Base-by-base conservation (phyloP, 2,888 invertebrate species). In the Plemyria rubiginata region DNA sequence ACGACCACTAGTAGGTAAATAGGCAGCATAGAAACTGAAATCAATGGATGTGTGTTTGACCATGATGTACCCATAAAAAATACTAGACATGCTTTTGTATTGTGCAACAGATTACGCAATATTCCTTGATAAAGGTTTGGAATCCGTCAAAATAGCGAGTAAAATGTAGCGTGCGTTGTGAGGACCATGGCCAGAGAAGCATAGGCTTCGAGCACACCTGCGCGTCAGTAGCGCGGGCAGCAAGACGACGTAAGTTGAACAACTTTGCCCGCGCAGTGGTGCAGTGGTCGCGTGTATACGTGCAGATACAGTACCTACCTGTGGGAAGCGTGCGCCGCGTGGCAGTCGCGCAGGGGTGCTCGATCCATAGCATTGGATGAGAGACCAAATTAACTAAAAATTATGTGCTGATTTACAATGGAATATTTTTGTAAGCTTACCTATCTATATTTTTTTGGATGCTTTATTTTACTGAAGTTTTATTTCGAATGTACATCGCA, bases 391-490 rank as follows among this genome's bases (percentile, higher is more conserved):
- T 8, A 54, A 65, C 45, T 52, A 13, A 16, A 64, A 70, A 72
- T 75, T 70, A 70, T 75, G 73, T 66, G 54, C 60, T 57, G 43
- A 49, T 54, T 22, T 22, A 22, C 22, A 40, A 73, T 68, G 59
- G 48, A 54, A 49, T 38, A 36, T 48, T 66, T 80, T 78, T 74
- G 60, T 73, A 74, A 71, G 59, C 59, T 74, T 22, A 22, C 3
- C n/a, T n/a, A n/a, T n/a, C n/a, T 22, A 22, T 22, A 22, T 73
- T 78, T 74, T 74, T 82, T 82, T 79, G 54, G 67, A 79, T 74
- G 71, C 74, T 73, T 72, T 75, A 72, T 70, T 72, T 67, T 77
- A 74, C 75, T 78, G 74, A 77, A 74, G 59, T 65, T 72, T 71
- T 71, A 73, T 70, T 61, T 72, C 70, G 69, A 67, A 71, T 72